Percentiles rank a stretch among this genome's conserved stretches.
These are phyloP conservation scores for Colletes latitarsis DNA, from an alignment of 1,140 invertebrate species.

Conservation along the genomic window DNA sequence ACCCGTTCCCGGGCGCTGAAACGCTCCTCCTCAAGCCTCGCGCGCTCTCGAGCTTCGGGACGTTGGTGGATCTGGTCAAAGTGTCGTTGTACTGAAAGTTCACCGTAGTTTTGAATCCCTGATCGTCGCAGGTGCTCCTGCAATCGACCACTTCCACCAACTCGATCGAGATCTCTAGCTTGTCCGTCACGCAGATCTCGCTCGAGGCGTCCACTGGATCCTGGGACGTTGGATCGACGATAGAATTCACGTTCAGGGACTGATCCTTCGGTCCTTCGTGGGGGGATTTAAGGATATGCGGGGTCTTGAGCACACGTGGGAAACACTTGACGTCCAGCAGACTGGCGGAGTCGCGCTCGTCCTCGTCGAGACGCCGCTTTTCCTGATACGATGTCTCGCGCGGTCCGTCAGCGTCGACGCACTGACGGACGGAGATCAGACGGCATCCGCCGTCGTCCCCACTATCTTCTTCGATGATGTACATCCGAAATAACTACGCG, in stretches of 20 bases:
- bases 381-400: slow-evolving; percentile 43
- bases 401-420: slow-evolving; percentile 64
- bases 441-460: slow-evolving; percentile 76
- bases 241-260: neutral
- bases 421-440: slow-evolving; percentile 75
- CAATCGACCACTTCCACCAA: slow-evolving; percentile 23
- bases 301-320: slow-evolving; percentile 18
- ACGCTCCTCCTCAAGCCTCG: slow-evolving; percentile 47
- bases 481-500: slow-evolving; percentile 73
- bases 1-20: slow-evolving; percentile 51
- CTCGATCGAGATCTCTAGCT: neutral
- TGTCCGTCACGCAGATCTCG: neutral
- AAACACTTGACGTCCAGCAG: slow-evolving; percentile 37
- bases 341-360: slow-evolving; percentile 37
- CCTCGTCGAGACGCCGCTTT: slow-evolving; percentile 11
- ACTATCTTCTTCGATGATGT: slow-evolving; percentile 74
- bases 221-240: too few relatives aligned
- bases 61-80: slow-evolving; percentile 37
- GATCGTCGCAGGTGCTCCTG: slow-evolving; percentile 25
- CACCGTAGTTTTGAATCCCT: slow-evolving; percentile 48
- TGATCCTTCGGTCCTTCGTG: slow-evolving; percentile 37
- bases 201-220: neutral
- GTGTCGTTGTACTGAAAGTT: slow-evolving; percentile 54
- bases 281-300: slow-evolving; percentile 9
- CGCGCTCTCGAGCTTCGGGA: slow-evolving; percentile 12